A percentile compares a stretch with the other conserved stretches of the same genome.
These are phyloP conservation scores for Chloropsis hardwickii DNA, from an alignment of 2,113 vertebrate species.

Conservation along the genomic window DNA sequence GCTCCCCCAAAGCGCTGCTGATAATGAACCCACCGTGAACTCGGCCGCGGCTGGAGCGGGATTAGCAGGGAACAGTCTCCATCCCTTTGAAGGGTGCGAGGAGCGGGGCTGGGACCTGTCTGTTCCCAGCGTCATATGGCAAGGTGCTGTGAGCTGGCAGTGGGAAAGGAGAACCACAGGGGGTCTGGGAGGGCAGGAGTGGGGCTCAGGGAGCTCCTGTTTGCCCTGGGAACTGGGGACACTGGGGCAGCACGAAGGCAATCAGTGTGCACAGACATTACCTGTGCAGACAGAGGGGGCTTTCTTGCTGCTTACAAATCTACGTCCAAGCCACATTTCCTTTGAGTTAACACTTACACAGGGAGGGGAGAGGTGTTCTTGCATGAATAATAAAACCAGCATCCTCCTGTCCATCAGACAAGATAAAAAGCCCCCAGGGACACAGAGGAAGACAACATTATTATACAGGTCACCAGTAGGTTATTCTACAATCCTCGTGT, in stretches of 20 bases:
- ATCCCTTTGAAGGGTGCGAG: neutral
- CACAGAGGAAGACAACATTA: conserved; percentile 8
- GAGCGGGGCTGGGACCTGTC: accelerated
- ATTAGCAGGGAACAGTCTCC: neutral
- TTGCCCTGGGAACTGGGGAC: neutral
- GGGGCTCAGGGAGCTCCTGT: neutral
- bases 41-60: accelerated
- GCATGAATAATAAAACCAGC: conserved; percentile 51
- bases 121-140: neutral
- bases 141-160: neutral
- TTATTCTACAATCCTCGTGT: neutral
- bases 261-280: neutral
- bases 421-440: conserved; percentile 51
- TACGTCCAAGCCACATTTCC: neutral
- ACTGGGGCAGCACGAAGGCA: neutral
- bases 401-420: conserved; percentile 34
- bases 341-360: neutral
- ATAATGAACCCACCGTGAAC: neutral
- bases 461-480: conserved; percentile 41
- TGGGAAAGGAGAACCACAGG: neutral
- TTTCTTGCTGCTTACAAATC: neutral
- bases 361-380: neutral
- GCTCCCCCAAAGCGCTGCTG: neutral
- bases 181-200: neutral
- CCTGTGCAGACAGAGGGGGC: neutral